Percentiles rank a stretch among this genome's conserved stretches.
Evolutionary conservation across 2,113 vertebrate species (phyloP).

Genomic region (Festucalex cinctus): DNA sequence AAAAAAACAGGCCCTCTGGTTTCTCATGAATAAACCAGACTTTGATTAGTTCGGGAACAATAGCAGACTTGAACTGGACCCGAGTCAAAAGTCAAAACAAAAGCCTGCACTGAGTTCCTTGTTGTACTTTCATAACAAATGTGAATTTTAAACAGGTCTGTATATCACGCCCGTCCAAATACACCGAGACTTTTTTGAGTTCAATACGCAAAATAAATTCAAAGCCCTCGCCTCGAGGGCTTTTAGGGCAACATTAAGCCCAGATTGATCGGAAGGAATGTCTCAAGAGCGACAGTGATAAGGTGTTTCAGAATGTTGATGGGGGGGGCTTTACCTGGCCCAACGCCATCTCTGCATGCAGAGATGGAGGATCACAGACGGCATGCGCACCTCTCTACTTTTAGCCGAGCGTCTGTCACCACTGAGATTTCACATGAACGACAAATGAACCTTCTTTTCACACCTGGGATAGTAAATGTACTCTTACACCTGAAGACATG

Average conservation of each 20-base stretch:
- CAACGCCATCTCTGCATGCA: constrained; percentile 33
- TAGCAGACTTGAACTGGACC: not conserved
- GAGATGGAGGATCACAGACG: constrained; percentile 32
- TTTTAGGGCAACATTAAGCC: constrained; percentile 13
- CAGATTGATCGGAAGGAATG: constrained; percentile 10
- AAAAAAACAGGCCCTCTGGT: not conserved
- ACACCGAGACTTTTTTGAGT: not conserved
- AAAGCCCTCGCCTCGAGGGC: not conserved
- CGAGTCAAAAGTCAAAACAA: constrained; percentile 7
- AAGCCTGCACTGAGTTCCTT: not conserved
- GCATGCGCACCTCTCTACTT: constrained; percentile 9
- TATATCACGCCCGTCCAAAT: not conserved
- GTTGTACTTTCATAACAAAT: constrained; percentile 4
- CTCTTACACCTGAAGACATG: constrained; percentile 18
- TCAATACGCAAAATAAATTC: constrained; percentile 4
- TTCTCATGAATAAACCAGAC: not conserved
- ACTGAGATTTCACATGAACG: constrained; percentile 30
- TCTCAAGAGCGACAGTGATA: constrained; percentile 44
- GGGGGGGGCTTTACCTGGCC: constrained; percentile 41
- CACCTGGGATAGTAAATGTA: constrained; percentile 55
- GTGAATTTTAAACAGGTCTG: constrained; percentile 6
- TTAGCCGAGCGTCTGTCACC: constrained; percentile 49
- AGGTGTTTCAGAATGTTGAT: constrained; percentile 41
- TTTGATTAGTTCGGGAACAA: constrained; percentile 1
- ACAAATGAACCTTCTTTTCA: constrained; percentile 48